A percentile compares a stretch with the other conserved stretches of the same genome.
Evolutionary conservation across 2,113 vertebrate species (phyloP).

Genomic region (Theristicus caerulescens): DNA sequence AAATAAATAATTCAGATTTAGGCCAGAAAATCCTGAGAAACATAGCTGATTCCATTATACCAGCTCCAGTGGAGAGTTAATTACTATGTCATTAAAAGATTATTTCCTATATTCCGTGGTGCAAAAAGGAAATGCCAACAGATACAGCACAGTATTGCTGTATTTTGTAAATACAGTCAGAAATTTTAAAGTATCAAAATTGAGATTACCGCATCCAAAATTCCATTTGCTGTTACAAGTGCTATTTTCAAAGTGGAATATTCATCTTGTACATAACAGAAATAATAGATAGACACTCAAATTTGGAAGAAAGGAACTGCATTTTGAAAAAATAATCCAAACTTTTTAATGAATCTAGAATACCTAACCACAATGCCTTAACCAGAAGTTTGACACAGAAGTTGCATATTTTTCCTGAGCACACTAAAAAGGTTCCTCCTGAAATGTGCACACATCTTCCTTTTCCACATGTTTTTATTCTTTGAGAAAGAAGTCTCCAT

Average conservation of each 20-base stretch:
- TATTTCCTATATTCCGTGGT: neutral
- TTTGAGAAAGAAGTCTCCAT: neutral
- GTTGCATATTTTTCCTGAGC: neutral
- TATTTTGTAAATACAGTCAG: neutral
- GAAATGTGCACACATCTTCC: neutral
- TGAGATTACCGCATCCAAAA: neutral
- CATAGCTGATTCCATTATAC: neutral
- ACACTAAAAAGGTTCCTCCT: neutral
- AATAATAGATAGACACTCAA: neutral
- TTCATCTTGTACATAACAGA: neutral
- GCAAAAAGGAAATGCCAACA: neutral
- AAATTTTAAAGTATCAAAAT: neutral
- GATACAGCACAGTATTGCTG: neutral
- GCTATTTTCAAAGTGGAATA: neutral
- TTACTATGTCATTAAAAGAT: neutral
- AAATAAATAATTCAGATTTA: neutral
- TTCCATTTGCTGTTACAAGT: neutral
- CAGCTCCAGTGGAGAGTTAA: neutral
- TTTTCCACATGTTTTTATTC: neutral
- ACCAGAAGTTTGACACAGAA: neutral
- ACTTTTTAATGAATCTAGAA: neutral
- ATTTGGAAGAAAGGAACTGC: neutral
- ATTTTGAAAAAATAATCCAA: neutral
- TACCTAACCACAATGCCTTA: neutral
- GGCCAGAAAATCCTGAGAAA: neutral